Base-by-base conservation (phyloP, 1,140 invertebrate genomes). In the Thereuonema tuberculata region DNA sequence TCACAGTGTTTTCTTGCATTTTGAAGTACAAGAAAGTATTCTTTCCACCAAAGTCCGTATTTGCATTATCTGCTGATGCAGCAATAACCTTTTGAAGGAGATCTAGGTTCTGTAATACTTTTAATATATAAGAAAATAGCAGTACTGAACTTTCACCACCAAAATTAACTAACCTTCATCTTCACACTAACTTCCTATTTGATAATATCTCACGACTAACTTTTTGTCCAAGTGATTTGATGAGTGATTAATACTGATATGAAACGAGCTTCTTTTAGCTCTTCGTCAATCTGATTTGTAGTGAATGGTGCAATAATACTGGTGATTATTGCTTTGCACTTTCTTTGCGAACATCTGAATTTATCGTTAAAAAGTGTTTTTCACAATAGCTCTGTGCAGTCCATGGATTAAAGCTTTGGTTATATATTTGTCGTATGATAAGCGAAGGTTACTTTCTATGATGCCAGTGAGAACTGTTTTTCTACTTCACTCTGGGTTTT, bases 361-460 rank as follows among this genome's bases (percentile, higher is more conserved):
- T 64, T 67, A 23, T 60, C 57, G n/a, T n/a, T n/a, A n/a, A n/a
- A n/a, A n/a, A n/a, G n/a, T n/a, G 9, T 64, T 56, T 31, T 53
- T 43, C 15, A 66, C 26, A 5, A 67, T 47, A 54, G 57, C 43
- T 23, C 47, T 49, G 62, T 67, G 62, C 66, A 68, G 56, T 64
- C 63, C 61, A 59, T 66, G 2, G 66, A 65, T 63, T 64, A 50
- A 67, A 68, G 49, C 63, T 66, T 1, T 62, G 37, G 53, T 65
- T 61, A 61, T 67, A 62, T 24, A 62, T 62, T n/a, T 20, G 63
- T 61, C 5, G 64, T 67, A 43, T 69, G 67, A 50, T 63, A 37
- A 9, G 17, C 31, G 5, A 37, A 9, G 5, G 31, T 37, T 37
- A 17, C 31, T 37, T 37, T 17, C 31, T 37, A 17, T 9, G 31